These are phyloP conservation scores for Agrotis ipsilon DNA, from an alignment of 2,888 invertebrate genomes.

Conservation along the genomic window DNA sequence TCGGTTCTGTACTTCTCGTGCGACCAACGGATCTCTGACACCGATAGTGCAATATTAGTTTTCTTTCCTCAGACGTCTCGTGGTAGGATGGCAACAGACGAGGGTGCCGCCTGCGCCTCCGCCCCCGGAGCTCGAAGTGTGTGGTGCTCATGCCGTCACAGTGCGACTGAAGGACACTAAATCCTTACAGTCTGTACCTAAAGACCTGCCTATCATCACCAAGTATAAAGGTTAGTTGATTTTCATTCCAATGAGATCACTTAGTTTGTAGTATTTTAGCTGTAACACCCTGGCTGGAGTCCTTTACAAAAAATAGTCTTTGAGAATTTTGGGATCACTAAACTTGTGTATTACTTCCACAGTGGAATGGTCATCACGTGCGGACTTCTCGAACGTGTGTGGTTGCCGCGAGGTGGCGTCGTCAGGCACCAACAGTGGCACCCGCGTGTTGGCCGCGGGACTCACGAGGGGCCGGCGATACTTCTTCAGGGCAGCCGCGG, in stretches of 20 bases:
- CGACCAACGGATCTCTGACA: too few relatives aligned
- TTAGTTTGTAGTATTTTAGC: too few relatives aligned
- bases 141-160: conserved; percentile 93
- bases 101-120: conserved; percentile 95
- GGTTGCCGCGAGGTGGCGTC: conserved; percentile 94
- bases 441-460: conserved; percentile 90
- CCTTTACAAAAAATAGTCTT: too few relatives aligned
- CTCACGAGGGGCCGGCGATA: conserved; percentile 96
- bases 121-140: conserved; percentile 95
- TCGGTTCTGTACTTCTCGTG: background rate
- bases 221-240: conserved; percentile 95
- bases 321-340: background rate
- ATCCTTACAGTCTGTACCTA: conserved; percentile 93
- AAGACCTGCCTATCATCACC: conserved; percentile 96
- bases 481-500: conserved; percentile 97
- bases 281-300: too few relatives aligned
- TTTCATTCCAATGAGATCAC: background rate
- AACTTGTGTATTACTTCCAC: conserved; percentile 64
- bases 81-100: conserved; percentile 97
- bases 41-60: background rate
- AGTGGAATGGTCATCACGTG: conserved; percentile 98
- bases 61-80: conserved; percentile 89
- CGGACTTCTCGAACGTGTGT: conserved; percentile 95
- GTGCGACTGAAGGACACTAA: conserved; percentile 92
- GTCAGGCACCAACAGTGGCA: conserved; percentile 81